Evolutionary conservation across 2,888 invertebrate species (phyloP).

Genomic region (Hydrotaea cyrtoneurina): DNA sequence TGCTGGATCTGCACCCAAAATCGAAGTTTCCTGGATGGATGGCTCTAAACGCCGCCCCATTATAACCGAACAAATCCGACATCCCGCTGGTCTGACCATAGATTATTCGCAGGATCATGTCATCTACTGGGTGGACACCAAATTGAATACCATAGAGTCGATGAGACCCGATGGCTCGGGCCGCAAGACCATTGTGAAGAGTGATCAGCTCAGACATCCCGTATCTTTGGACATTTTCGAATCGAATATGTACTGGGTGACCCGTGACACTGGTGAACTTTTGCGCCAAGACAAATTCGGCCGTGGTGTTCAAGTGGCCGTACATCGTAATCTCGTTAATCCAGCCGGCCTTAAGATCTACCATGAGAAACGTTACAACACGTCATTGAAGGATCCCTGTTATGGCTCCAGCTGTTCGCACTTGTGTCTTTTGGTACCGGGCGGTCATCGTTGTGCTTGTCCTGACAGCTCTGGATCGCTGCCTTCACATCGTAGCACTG

Average conservation of each 20-base stretch:
- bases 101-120: constrained; percentile 94
- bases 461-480: constrained; percentile 86
- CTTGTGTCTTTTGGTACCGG: constrained; percentile 94
- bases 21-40: constrained; percentile 98
- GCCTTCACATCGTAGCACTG: constrained; percentile 83
- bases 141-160: constrained; percentile 93
- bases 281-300: constrained; percentile 98
- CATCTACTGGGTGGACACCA: constrained; percentile 97
- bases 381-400: constrained; percentile 86
- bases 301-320: constrained; percentile 91
- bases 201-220: constrained; percentile 89
- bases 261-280: constrained; percentile 92
- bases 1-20: constrained; percentile 93
- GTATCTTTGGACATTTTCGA: constrained; percentile 96
- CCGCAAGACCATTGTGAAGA: constrained; percentile 87
- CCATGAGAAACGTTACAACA: constrained; percentile 92
- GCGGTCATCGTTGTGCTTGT: constrained; percentile 93
- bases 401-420: constrained; percentile 90
- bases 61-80: constrained; percentile 90
- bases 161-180: constrained; percentile 91
- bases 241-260: constrained; percentile 95
- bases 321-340: constrained; percentile 91
- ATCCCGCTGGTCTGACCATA: constrained; percentile 94
- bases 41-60: constrained; percentile 92
- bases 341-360: constrained; percentile 94